Percentiles rank a stretch among this genome's conserved stretches.
Evolutionary conservation across 2,113 vertebrate species (phyloP).

Genomic region (Sander lucioperca): DNA sequence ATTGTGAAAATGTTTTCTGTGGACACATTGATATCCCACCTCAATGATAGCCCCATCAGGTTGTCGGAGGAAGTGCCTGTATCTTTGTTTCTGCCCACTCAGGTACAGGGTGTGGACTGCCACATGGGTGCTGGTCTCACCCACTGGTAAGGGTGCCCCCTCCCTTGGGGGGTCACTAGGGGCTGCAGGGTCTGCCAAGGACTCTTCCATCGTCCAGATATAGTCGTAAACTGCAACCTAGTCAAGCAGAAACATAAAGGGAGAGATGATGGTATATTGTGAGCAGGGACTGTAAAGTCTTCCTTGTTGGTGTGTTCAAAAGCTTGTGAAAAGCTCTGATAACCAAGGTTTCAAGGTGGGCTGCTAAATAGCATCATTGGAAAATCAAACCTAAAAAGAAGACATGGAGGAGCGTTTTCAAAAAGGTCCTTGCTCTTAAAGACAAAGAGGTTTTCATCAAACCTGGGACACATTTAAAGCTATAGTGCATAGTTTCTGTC

Average conservation of each 20-base stretch:
- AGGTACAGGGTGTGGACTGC: slow-evolving; percentile 88
- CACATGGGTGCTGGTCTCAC: slow-evolving; percentile 84
- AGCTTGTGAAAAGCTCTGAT: not conserved
- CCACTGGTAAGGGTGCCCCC: slow-evolving; percentile 36
- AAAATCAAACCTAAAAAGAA: not conserved
- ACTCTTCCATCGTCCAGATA: slow-evolving; percentile 87
- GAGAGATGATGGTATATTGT: not conserved
- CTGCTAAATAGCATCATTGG: not conserved
- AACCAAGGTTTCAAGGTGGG: not conserved
- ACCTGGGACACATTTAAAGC: not conserved
- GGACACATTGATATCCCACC: slow-evolving; percentile 80
- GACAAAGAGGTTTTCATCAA: not conserved
- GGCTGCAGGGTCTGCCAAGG: slow-evolving; percentile 55
- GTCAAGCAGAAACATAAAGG: slow-evolving; percentile 73
- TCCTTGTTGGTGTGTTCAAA: not conserved
- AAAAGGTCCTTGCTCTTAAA: not conserved
- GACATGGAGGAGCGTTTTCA: too few relatives aligned
- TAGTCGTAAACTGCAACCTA: slow-evolving; percentile 95
- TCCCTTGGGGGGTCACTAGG: slow-evolving; percentile 71
- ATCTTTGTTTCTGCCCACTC: slow-evolving; percentile 85
- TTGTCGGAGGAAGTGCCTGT: slow-evolving; percentile 91
- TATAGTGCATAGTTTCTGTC: too few relatives aligned
- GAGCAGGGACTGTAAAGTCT: not conserved
- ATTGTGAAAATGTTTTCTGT: not conserved
- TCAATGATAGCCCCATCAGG: slow-evolving; percentile 91